Conservation (phyloP, 2,113 vertebrate genomes). For the Colossoma macropomum region DNA sequence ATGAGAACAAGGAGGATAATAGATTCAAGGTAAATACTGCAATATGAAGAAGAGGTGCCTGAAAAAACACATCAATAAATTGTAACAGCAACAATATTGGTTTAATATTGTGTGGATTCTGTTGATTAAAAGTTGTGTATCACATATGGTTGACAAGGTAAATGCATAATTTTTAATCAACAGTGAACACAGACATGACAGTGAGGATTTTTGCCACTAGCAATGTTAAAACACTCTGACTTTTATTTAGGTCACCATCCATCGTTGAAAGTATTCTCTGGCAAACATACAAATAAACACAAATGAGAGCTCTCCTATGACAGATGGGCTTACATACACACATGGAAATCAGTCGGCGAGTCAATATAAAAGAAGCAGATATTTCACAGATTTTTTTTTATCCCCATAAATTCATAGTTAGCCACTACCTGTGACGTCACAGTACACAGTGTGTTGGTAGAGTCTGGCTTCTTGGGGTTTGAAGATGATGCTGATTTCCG, state of each 20-base stretch:
- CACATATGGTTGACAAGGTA: neutral
- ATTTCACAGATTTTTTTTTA: neutral
- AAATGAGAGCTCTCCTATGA: constrained; percentile 66
- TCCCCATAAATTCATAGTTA: neutral
- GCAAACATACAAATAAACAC: constrained; percentile 71
- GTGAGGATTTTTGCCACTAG: neutral
- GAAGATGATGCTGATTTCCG: constrained; percentile 80
- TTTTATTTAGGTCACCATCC: constrained; percentile 27
- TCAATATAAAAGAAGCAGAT: constrained; percentile 45
- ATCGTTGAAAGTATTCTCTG: constrained; percentile 24
- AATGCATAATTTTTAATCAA: neutral
- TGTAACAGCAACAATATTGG: neutral
- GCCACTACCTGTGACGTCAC: constrained; percentile 82
- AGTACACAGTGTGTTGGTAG: constrained; percentile 83
- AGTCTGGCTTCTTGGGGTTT: constrained; percentile 79
- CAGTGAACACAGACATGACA: neutral
- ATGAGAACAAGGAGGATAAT: constrained; percentile 39
- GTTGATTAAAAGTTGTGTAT: neutral
- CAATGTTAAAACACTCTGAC: constrained; percentile 14
- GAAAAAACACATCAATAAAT: neutral
- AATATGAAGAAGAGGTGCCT: neutral
- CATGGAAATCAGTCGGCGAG: constrained; percentile 68
- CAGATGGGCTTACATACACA: constrained; percentile 52
- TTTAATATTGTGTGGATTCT: neutral
- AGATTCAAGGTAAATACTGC: constrained; percentile 15